Evolutionary conservation across 2,888 invertebrate species (phyloP).

Genomic region (Reticulitermes lucifugus): DNA sequence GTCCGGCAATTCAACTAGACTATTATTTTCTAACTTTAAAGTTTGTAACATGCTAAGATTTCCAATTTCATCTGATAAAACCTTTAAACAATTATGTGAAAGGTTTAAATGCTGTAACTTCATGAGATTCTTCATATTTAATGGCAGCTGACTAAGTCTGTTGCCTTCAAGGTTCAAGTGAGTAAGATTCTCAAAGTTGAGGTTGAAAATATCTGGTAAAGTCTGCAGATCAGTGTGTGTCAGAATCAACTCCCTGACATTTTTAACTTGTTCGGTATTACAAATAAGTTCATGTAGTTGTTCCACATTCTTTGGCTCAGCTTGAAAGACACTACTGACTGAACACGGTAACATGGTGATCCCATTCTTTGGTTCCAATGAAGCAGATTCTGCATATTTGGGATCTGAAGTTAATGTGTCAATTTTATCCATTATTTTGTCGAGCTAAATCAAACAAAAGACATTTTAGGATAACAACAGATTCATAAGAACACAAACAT

Average conservation of each 20-base stretch:
- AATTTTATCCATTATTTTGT: background rate
- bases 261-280: background rate
- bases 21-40: conserved; percentile 8
- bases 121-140: background rate
- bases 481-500: too few relatives aligned
- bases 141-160: background rate
- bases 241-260: background rate
- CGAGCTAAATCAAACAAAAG: background rate
- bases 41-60: background rate
- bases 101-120: conserved; percentile 9
- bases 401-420: background rate
- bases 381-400: background rate
- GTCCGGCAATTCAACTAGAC: background rate
- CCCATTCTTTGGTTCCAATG: background rate
- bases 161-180: conserved; percentile 19
- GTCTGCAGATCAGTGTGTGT: background rate
- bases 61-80: conserved; percentile 1
- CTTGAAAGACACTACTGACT: background rate
- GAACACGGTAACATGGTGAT: background rate
- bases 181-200: conserved; percentile 12
- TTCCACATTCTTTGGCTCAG: background rate
- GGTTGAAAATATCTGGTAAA: conserved; percentile 1
- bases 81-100: background rate
- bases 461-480: too few relatives aligned
- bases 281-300: background rate